Evolutionary conservation across 2,888 invertebrate genomes (phyloP).

Genomic region (Agonopterix heracliana): DNA sequence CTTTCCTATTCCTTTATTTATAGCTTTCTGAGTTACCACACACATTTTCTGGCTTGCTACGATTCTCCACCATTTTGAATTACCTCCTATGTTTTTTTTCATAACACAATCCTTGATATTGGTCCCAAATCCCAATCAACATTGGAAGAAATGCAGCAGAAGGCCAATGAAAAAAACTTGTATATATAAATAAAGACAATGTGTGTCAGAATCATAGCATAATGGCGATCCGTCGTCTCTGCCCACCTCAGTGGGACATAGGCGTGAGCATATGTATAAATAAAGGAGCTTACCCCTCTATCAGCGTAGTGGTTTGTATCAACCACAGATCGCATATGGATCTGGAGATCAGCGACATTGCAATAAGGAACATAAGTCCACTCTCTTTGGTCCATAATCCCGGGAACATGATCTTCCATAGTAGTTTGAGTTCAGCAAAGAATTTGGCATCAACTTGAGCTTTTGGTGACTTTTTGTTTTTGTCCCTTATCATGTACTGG

Average conservation of each 20-base stretch:
- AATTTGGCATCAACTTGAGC: slow-evolving; percentile 87
- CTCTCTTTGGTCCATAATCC: slow-evolving; percentile 86
- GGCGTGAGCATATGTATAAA: background rate
- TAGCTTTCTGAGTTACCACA: too few species aligned
- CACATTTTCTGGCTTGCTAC: too few species aligned
- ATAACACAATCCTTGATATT: too few species aligned
- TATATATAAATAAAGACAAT: too few species aligned
- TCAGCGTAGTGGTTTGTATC: slow-evolving; percentile 94
- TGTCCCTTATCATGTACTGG: slow-evolving; percentile 87
- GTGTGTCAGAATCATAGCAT: too few species aligned
- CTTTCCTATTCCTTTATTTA: too few species aligned
- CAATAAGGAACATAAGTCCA: slow-evolving; percentile 84
- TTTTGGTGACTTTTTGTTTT: slow-evolving; percentile 76
- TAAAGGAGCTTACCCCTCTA: slow-evolving; percentile 86
- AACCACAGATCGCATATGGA: slow-evolving; percentile 98
- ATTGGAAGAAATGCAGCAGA: too few species aligned
- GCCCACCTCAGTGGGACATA: background rate
- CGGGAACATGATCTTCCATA: slow-evolving; percentile 87
- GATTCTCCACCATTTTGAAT: too few species aligned
- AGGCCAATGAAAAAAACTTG: too few species aligned
- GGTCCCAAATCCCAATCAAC: too few species aligned
- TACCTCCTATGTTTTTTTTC: too few species aligned
- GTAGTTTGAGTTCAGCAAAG: slow-evolving; percentile 79
- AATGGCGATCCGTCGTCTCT: background rate
- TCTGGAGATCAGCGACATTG: slow-evolving; percentile 87